phyloP scores from a whole-genome alignment of 2,888 invertebrate genomes.

The Sussaba pulchella region DNA sequence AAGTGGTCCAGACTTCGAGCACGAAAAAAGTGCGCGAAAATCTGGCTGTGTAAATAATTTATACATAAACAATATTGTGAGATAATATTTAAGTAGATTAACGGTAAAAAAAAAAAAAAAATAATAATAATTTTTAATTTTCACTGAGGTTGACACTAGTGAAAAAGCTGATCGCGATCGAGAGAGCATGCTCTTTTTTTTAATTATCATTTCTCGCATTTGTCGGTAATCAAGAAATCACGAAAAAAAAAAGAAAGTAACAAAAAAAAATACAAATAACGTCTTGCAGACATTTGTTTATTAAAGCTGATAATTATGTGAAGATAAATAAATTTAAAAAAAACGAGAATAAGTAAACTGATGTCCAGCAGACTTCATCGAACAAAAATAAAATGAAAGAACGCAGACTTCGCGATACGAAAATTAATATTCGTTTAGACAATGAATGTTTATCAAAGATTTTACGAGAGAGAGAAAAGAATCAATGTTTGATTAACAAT shows the following conservation, averaged over 20 bases:
- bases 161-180: slow-evolving; percentile 46
- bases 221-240: slow-evolving; percentile 23
- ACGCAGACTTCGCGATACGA: not conserved
- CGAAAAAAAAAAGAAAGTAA: not conserved
- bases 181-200: slow-evolving; percentile 29
- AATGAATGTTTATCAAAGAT: slow-evolving; percentile 53
- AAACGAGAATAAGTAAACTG: slow-evolving; percentile 6
- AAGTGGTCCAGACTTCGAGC: slow-evolving; percentile 25
- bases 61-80: slow-evolving; percentile 63
- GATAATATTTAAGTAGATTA: slow-evolving; percentile 64
- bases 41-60: slow-evolving; percentile 58
- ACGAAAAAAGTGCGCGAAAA: slow-evolving; percentile 13
- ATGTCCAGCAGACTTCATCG: slow-evolving; percentile 35
- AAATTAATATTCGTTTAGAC: slow-evolving; percentile 31
- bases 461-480: slow-evolving; percentile 4
- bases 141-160: not conserved
- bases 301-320: too few relatives aligned
- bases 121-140: slow-evolving; percentile 29
- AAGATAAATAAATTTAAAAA: too few relatives aligned
- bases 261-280: not conserved
- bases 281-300: too few relatives aligned
- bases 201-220: not conserved
- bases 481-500: slow-evolving; percentile 1
- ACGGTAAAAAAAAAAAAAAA: too few relatives aligned
- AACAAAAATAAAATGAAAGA: slow-evolving; percentile 45